A percentile compares a stretch with the other conserved stretches of the same genome.
phyloP scores from a whole-genome alignment of 1,140 invertebrate species.

The Notospermus geniculatus region DNA sequence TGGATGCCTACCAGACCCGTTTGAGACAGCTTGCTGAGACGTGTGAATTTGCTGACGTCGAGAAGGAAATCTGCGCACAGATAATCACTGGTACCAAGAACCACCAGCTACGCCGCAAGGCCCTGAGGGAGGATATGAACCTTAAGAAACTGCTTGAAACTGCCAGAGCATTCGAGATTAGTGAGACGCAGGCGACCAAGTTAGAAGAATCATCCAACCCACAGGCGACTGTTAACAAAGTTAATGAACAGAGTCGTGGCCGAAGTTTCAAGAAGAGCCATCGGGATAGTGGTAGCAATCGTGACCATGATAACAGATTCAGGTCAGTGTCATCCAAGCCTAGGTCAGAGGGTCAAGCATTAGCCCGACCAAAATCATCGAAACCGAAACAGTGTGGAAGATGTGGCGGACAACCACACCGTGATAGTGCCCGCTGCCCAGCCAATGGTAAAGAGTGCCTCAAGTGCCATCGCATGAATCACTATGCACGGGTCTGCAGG shows the following conservation, averaged over 20 bases:
- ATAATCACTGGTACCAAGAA: not conserved
- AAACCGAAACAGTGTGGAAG: too few relatives aligned
- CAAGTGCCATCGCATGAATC: slow-evolving; percentile 6
- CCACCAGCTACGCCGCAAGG: not conserved
- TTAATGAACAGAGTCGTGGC: too few relatives aligned
- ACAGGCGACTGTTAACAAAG: too few relatives aligned
- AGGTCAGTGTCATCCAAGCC: too few relatives aligned
- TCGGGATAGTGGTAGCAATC: too few relatives aligned
- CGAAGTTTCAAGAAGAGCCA: too few relatives aligned
- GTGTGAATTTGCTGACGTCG: slow-evolving; percentile 7
- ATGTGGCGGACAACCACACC: too few relatives aligned
- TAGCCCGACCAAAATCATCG: too few relatives aligned
- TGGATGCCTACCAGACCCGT: slow-evolving; percentile 9
- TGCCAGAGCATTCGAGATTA: not conserved
- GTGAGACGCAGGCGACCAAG: too few relatives aligned
- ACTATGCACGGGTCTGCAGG: not conserved
- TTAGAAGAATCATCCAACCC: too few relatives aligned
- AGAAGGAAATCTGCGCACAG: not conserved
- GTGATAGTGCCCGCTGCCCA: not conserved
- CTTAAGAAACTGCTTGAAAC: slow-evolving; percentile 4
- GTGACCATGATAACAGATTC: too few relatives aligned
- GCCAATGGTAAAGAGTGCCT: not conserved
- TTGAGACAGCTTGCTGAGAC: not conserved
- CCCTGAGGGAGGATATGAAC: not conserved
- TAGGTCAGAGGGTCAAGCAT: too few relatives aligned